Evolutionary conservation across 2,797 vertebrate species (phyloP), one percentile per base, ranked within the genome.

Genomic region (Remorina albescens): DNA sequence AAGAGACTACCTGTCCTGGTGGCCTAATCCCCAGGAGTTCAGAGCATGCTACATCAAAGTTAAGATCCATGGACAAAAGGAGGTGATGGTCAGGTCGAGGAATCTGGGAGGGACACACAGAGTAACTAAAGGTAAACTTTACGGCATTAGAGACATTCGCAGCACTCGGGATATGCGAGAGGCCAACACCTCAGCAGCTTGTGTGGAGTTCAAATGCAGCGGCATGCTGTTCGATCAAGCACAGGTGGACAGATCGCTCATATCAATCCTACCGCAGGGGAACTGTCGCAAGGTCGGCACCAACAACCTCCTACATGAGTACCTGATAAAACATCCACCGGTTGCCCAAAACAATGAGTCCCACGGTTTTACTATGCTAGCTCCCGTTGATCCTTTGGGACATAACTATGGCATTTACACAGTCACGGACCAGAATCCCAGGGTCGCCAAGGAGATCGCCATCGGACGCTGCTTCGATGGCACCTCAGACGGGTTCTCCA

Each of bases 341-440:
- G 53, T 91, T 0, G 89, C 91, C 1, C 94, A 91, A 19, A 84
- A 92, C 54, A 96, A 97, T 0, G 96, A 98, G 61, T 95, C 94
- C 0, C 82, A 93, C 0, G 87, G 92, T 21, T 98, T 99, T 84
- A 88, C 91, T 84, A 98, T 99, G 98, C 85, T 99, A 76, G 97
- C 97, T 0, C 98, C 98, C 0, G 92, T 98, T 0, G 98, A 99
- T 86, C 97, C 97, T 0, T 86, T 99, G 51, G 98, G 98, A 26
- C 98, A 99, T 93, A 99, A 99, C 90, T 99, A 99, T 0, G 98
- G 98, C 59, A 96, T 99, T 88, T 99, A 99, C 88, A 99, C 98
- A 0, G 98, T 99, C 84, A 99, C 97, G 2, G 98, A 99, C 88
- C 98, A 98, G 90, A 99, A 95, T 88, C 98, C 98, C 0, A 92